Evolutionary conservation across 92 coral and sea anemone species (phyloP).

Genomic region (Bergia sp.): DNA sequence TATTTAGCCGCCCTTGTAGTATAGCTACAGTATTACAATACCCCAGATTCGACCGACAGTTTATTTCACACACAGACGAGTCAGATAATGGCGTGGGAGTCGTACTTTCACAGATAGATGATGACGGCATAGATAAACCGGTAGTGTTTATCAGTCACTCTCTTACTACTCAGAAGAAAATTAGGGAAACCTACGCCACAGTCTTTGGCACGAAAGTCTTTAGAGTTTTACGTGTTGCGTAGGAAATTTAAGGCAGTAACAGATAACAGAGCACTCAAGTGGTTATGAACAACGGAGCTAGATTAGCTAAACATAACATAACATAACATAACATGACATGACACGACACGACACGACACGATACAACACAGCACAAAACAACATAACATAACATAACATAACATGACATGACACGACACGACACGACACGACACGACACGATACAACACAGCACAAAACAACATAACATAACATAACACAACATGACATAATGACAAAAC

Average conservation of each 20-base stretch:
- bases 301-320: no score
- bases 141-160: constrained; percentile 44
- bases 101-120: constrained; percentile 49
- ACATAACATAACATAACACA: no score
- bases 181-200: background rate
- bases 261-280: background rate
- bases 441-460: no score
- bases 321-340: no score
- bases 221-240: constrained; percentile 49
- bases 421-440: no score
- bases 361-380: no score
- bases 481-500: no score
- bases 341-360: no score
- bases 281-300: no score
- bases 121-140: constrained; percentile 32
- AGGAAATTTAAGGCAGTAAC: constrained; percentile 12
- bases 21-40: no score
- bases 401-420: no score
- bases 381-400: no score
- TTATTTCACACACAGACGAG: background rate
- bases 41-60: background rate
- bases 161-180: background rate
- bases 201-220: constrained; percentile 4
- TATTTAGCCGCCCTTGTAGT: background rate
- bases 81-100: constrained; percentile 33